phyloP scores from a whole-genome alignment of 2,888 invertebrate genomes.

The Dascillus cervinus region DNA sequence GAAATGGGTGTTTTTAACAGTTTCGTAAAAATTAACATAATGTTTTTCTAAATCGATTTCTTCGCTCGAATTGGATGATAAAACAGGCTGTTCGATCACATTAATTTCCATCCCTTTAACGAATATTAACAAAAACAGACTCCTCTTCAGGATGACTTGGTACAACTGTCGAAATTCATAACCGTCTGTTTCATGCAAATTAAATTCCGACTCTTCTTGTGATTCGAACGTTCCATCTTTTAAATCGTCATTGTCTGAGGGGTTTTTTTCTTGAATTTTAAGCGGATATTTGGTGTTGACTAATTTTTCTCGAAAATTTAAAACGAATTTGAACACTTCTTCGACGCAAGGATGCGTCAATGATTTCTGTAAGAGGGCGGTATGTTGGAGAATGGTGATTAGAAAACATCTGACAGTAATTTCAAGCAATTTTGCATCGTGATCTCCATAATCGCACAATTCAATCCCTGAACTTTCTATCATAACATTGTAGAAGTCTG shows the following conservation, averaged over 20 bases:
- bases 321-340: constrained; percentile 35
- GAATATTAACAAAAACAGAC: constrained; percentile 46
- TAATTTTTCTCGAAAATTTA: constrained; percentile 31
- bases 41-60: constrained; percentile 30
- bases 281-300: constrained; percentile 20
- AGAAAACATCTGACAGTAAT: constrained; percentile 44
- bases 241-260: constrained; percentile 9
- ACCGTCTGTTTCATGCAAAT: constrained; percentile 19
- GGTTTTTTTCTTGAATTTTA: constrained; percentile 13
- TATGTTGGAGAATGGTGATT: constrained; percentile 47
- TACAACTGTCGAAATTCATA: constrained; percentile 34
- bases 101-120: no score
- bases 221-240: constrained; percentile 9
- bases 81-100: no score
- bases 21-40: constrained; percentile 36
- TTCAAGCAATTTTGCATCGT: constrained; percentile 42
- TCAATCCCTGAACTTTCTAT: constrained; percentile 39
- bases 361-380: constrained; percentile 41
- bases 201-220: constrained; percentile 12
- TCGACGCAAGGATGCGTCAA: constrained; percentile 29
- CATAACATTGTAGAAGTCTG: constrained; percentile 36
- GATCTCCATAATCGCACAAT: constrained; percentile 47
- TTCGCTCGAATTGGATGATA: constrained; percentile 26
- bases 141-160: constrained; percentile 42
- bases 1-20: constrained; percentile 20